Conservation (phyloP, 2,113 vertebrate species). For the Pygoscelis antarcticus region DNA sequence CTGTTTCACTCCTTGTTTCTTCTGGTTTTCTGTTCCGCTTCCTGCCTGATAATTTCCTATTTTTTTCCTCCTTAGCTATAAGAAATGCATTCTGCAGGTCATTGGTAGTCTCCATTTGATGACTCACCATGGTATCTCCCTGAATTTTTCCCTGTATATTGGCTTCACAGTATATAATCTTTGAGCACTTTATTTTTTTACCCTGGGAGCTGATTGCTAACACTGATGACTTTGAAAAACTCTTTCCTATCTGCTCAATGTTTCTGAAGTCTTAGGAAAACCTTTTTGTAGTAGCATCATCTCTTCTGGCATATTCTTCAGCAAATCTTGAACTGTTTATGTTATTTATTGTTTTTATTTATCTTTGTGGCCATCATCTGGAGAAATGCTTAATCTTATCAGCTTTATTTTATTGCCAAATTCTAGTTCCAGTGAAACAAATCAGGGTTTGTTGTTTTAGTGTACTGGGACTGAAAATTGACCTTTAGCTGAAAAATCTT, state of each 20-base stretch:
- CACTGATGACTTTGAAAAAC: background rate
- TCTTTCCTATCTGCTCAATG: background rate
- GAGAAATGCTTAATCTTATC: background rate
- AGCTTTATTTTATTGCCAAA: background rate
- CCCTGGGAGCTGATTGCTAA: background rate
- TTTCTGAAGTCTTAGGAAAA: background rate
- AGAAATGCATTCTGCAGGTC: background rate
- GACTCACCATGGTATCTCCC: background rate
- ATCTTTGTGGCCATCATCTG: background rate
- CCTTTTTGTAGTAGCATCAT: background rate
- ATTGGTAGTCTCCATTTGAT: background rate
- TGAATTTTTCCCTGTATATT: background rate
- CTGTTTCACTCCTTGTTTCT: background rate
- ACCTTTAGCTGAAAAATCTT: background rate
- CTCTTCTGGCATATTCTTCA: background rate
- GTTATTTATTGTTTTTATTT: constrained; percentile 13
- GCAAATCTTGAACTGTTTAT: background rate
- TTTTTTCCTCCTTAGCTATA: background rate
- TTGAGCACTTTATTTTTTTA: background rate
- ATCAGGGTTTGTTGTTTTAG: background rate
- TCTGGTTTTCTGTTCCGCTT: background rate
- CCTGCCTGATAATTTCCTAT: background rate
- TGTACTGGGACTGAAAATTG: background rate
- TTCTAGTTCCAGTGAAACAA: background rate
- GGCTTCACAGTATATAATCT: background rate